These are phyloP conservation scores for Nanorana parkeri DNA, from an alignment of 2,113 vertebrate genomes.

Conservation along the genomic window DNA sequence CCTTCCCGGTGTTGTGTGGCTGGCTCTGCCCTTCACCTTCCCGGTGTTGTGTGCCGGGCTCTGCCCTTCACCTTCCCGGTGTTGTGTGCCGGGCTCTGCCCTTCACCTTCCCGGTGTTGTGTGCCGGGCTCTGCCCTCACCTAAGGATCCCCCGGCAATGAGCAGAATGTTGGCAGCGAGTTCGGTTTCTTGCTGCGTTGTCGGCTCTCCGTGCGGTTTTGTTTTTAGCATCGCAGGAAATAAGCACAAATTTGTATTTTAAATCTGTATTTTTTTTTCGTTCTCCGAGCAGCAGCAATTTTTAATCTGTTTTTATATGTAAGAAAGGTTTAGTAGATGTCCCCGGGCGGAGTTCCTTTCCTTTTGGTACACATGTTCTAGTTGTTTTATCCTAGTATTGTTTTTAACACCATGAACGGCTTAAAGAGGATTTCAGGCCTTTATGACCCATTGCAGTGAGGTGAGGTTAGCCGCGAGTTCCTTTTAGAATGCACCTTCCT, in stretches of 20 bases:
- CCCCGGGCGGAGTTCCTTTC: neutral
- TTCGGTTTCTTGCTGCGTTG: neutral
- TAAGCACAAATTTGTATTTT: constrained; percentile 15
- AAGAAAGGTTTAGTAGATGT: neutral
- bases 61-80: neutral
- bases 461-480: neutral
- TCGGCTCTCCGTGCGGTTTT: neutral
- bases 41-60: neutral
- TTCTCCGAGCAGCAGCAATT: neutral
- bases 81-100: neutral
- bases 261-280: neutral
- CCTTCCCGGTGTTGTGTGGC: neutral
- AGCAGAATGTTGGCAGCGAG: too few species aligned
- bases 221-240: neutral
- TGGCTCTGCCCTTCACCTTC: neutral
- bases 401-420: neutral
- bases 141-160: too few species aligned
- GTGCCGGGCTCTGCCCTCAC: too few species aligned
- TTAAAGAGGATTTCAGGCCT: too few species aligned
- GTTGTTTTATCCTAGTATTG: neutral
- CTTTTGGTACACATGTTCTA: neutral
- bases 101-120: too few species aligned
- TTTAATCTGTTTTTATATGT: neutral
- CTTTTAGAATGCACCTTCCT: neutral
- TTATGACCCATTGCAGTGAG: too few species aligned